A percentile compares a stretch with the other conserved stretches of the same genome.
Evolutionary conservation across 2,888 invertebrate species (phyloP).

Genomic region (Parnassius smintheus): DNA sequence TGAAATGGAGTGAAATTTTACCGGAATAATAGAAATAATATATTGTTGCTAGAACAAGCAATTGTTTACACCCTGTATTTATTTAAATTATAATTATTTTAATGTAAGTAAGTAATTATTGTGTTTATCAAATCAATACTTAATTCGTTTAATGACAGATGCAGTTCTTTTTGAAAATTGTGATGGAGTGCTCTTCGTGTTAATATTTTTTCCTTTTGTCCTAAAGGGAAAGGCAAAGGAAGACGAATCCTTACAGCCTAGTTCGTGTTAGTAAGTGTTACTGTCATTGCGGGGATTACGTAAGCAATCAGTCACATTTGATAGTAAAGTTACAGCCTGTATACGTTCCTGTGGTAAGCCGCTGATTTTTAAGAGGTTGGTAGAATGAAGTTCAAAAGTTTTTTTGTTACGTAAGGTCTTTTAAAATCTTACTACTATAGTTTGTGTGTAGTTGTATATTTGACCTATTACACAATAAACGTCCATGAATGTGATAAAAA

Average conservation of each 20-base stretch:
- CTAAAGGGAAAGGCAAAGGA: no score
- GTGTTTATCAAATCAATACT: constrained; percentile 22
- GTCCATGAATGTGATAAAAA: no score
- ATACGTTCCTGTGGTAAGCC: no score
- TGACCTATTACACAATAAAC: no score
- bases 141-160: constrained; percentile 18
- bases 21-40: constrained; percentile 26
- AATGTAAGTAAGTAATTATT: constrained; percentile 34
- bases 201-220: not conserved
- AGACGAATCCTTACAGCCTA: no score
- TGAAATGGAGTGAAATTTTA: constrained; percentile 49
- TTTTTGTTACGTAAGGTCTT: no score
- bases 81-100: constrained; percentile 41
- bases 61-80: constrained; percentile 68
- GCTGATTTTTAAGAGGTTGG: no score
- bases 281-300: constrained; percentile 3
- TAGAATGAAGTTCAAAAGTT: no score
- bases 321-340: no score
- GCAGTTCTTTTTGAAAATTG: constrained; percentile 2
- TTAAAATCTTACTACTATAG: no score
- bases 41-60: constrained; percentile 38
- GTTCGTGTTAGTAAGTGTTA: not conserved
- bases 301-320: constrained; percentile 11
- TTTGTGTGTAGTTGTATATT: no score
- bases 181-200: constrained; percentile 20